Conservation (phyloP, 2,797 vertebrate genomes). For the Darevskia nairensis region DNA sequence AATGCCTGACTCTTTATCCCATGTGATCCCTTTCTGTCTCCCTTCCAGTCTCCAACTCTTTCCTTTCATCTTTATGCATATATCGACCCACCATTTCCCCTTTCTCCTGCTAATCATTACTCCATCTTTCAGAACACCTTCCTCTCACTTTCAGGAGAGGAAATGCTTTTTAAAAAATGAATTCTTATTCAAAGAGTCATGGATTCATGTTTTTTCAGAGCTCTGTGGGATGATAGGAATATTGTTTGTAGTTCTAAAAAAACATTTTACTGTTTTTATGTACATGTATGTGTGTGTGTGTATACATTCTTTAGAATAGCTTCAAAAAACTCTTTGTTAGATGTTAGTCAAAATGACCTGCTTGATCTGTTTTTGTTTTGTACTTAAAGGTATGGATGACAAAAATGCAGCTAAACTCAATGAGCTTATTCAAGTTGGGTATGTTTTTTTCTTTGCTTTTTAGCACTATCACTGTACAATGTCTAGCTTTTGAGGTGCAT, state of each 20-base stretch:
- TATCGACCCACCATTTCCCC: not conserved
- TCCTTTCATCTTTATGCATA: not conserved
- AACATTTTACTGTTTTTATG: not conserved
- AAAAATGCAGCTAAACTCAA: constrained; percentile 97
- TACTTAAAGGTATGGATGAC: constrained; percentile 93
- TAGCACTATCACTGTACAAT: not conserved
- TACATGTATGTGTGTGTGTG: not conserved
- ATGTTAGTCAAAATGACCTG: not conserved
- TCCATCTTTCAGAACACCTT: too few relatives aligned
- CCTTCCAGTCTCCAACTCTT: not conserved
- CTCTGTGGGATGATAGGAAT: not conserved
- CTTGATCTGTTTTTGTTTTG: constrained; percentile 45
- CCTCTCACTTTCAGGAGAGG: not conserved
- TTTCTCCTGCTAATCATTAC: not conserved
- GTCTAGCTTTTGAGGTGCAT: not conserved
- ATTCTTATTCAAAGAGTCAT: not conserved
- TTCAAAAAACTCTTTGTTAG: not conserved
- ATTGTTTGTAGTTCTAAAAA: not conserved
- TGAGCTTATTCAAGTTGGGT: constrained; percentile 98
- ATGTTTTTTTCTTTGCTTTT: constrained; percentile 71
- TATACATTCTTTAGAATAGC: not conserved
- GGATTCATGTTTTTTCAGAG: not conserved
- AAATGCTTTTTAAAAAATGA: not conserved
- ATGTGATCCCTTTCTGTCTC: not conserved
- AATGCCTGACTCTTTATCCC: not conserved